Conservation (phyloP, 2,797 vertebrate species). For the Acropternis orthonyx region DNA sequence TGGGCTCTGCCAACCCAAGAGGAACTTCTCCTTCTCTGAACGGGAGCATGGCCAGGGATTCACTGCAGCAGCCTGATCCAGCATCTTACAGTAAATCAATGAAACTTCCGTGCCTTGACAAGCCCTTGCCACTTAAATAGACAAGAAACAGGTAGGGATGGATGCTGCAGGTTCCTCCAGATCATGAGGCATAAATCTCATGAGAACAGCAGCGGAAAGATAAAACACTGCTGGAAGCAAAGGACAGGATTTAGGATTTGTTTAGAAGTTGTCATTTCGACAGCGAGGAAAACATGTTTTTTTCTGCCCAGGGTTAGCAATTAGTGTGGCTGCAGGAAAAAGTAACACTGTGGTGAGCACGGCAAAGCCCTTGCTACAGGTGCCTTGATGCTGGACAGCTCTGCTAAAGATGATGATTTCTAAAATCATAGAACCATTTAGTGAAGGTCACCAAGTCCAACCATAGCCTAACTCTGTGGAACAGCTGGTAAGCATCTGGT, state of each 20-base stretch:
- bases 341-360: background rate
- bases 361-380: background rate
- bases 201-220: background rate
- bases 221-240: conserved; percentile 7
- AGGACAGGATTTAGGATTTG: background rate
- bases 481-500: background rate
- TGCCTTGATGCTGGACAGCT: background rate
- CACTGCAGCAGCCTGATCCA: background rate
- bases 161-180: background rate
- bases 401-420: background rate
- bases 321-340: background rate
- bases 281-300: background rate
- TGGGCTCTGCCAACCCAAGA: background rate
- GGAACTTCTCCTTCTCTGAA: background rate
- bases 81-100: conserved; percentile 13
- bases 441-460: background rate
- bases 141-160: conserved; percentile 4
- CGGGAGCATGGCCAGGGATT: background rate
- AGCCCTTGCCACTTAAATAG: conserved; percentile 17
- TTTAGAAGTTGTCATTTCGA: background rate
- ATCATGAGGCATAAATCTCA: conserved; percentile 7
- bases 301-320: background rate
- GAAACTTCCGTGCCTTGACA: background rate
- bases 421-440: background rate
- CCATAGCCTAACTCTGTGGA: background rate